Evolutionary conservation across 2,888 invertebrate species (phyloP).

Genomic region (Dromius quadrimaculatus): DNA sequence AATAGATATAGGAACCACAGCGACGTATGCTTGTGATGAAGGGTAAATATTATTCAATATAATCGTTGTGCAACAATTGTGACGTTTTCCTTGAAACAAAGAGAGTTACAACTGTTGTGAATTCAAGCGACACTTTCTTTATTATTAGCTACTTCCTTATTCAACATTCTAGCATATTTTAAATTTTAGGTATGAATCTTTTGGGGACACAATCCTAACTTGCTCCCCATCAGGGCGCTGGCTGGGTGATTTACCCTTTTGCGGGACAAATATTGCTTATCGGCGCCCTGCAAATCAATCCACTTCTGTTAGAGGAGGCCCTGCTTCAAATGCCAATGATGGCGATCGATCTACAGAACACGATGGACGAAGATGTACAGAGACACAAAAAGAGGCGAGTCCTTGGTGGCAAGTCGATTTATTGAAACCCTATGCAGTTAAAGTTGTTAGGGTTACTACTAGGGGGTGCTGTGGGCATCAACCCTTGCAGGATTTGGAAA

Average conservation of each 20-base stretch:
- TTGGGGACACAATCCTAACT: constrained; percentile 78
- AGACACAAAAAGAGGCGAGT: constrained; percentile 89
- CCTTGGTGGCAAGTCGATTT: constrained; percentile 96
- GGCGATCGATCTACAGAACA: constrained; percentile 87
- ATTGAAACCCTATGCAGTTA: constrained; percentile 84
- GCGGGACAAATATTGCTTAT: constrained; percentile 88
- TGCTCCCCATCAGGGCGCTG: constrained; percentile 82
- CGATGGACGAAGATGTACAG: constrained; percentile 89
- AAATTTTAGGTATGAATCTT: constrained; percentile 80
- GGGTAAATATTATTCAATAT: constrained; percentile 65
- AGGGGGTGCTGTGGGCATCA: constrained; percentile 86
- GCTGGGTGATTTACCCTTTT: constrained; percentile 86
- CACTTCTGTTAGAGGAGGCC: constrained; percentile 87
- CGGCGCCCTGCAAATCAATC: constrained; percentile 92
- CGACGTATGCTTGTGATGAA: constrained; percentile 86
- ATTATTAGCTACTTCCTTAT: background rate
- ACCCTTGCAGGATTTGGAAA: constrained; percentile 89
- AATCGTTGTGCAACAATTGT: background rate
- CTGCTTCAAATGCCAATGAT: constrained; percentile 87
- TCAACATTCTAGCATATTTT: too few species aligned
- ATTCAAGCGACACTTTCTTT: constrained; percentile 15
- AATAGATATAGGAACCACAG: constrained; percentile 72
- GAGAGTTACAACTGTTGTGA: background rate
- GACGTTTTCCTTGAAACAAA: background rate
- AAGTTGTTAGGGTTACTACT: constrained; percentile 88